phyloP scores from a whole-genome alignment of 2,888 invertebrate genomes.

The Dorcus hopei region DNA sequence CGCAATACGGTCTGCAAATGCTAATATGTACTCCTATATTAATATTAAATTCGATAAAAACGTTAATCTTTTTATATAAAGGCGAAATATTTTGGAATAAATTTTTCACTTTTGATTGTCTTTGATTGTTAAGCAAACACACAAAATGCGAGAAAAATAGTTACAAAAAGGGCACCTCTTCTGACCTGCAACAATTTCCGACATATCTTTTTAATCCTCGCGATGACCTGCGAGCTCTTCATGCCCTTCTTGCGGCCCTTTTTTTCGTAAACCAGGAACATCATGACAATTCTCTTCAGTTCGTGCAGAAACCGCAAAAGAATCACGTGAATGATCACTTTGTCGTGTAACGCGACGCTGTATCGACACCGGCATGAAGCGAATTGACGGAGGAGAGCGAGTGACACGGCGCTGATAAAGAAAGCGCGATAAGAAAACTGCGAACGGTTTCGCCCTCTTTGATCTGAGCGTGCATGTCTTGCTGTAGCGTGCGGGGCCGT shows the following conservation, averaged over 20 bases:
- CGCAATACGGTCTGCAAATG: too few relatives aligned
- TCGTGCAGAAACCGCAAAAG: background rate
- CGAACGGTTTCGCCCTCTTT: too few relatives aligned
- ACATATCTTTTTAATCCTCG: constrained; percentile 17
- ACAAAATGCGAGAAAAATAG: background rate
- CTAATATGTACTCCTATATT: too few relatives aligned
- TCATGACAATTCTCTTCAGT: background rate
- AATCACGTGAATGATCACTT: background rate
- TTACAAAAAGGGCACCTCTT: background rate
- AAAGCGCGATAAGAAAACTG: too few relatives aligned
- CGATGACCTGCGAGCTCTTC: background rate
- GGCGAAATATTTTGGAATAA: background rate
- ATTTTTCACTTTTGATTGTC: background rate
- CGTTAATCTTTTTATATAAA: background rate
- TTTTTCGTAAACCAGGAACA: background rate
- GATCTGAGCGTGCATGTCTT: too few relatives aligned
- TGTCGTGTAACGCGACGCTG: background rate
- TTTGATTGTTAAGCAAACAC: background rate
- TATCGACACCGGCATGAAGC: too few relatives aligned
- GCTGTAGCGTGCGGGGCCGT: background rate
- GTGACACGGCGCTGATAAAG: too few relatives aligned
- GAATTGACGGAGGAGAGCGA: too few relatives aligned
- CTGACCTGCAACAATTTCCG: constrained; percentile 22
- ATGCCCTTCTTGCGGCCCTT: background rate
- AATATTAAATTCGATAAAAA: too few relatives aligned